Base-by-base conservation (phyloP, 2,888 invertebrate genomes). In the Tinea semifulvella region DNA sequence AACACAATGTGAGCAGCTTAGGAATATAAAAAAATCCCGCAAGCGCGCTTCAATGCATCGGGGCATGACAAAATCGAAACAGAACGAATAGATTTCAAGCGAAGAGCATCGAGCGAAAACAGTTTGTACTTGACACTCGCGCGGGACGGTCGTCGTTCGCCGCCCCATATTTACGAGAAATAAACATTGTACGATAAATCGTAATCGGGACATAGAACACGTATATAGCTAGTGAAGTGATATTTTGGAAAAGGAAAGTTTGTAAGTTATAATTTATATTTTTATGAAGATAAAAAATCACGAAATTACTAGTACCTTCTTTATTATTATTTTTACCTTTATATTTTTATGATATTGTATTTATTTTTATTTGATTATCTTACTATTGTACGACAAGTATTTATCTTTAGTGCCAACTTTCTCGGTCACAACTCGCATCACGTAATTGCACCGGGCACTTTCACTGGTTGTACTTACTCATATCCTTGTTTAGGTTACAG, bases 141-240 rank as follows among this genome's bases (percentile, higher is more conserved):
- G 31, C 13, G 31, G 31, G 3, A 2, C 14, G 13, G 13, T 11
- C 7, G 31, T 13, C 31, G 31, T 6, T 4, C 13, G 3, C 14
- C 2, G 13, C 31, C 14, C 31, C 31, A 13, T 4, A 31, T n/a
- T 31, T 31, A 31, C 31, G 31, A 31, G 11, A 31, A 31, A 58
- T 56, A 57, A 55, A 53, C 50, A 47, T 54, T 22, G 5, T 42
- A 8, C 8, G 16, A 25, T 14, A 42, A 11, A 11, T 7, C 42
- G 4, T 10, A 13, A 10, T 11, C n/a, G 25, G n/a, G n/a, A n/a
- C n/a, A n/a, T n/a, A n/a, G n/a, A n/a, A n/a, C n/a, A n/a, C n/a
- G n/a, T n/a, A n/a, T n/a, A n/a, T n/a, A n/a, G n/a, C n/a, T n/a
- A n/a, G n/a, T n/a, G n/a, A n/a, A n/a, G n/a, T n/a, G n/a, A n/a